These are phyloP conservation scores for Rhea americana DNA, from an alignment of 2,113 vertebrate genomes.

Conservation along the genomic window DNA sequence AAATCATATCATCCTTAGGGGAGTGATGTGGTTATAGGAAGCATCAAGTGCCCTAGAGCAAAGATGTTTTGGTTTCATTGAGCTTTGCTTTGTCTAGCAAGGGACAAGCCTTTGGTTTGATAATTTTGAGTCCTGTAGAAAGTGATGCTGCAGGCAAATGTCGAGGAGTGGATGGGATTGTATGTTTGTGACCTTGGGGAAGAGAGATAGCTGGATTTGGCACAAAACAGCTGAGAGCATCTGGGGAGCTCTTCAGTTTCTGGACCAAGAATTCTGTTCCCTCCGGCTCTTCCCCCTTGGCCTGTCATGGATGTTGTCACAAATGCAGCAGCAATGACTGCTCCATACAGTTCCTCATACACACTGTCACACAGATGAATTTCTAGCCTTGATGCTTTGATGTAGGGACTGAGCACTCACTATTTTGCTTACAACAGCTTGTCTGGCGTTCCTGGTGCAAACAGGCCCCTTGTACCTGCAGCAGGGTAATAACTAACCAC, in stretches of 20 bases:
- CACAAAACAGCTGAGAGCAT: not conserved
- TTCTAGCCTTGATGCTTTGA: not conserved
- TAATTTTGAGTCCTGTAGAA: not conserved
- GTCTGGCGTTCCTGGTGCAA: not conserved
- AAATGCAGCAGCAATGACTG: not conserved
- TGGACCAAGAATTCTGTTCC: not conserved
- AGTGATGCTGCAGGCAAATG: not conserved
- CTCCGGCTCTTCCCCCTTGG: not conserved
- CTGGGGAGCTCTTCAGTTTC: not conserved
- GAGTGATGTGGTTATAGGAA: conserved; percentile 31
- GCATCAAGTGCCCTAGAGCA: conserved; percentile 28
- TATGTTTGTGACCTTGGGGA: not conserved
- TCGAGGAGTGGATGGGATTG: not conserved
- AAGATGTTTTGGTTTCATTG: conserved; percentile 7
- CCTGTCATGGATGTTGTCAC: not conserved
- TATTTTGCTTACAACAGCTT: not conserved
- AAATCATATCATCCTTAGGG: conserved; percentile 24
- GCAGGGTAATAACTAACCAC: conserved; percentile 3
- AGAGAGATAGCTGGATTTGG: not conserved
- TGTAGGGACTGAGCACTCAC: not conserved
- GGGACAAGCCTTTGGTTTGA: not conserved
- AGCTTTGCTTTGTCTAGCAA: not conserved
- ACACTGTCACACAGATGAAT: not conserved
- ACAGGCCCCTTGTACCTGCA: not conserved
- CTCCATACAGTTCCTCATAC: not conserved